Percentiles rank a stretch among this genome's conserved stretches.
Conservation (phyloP, 2,888 invertebrate species). For the Tromatobia lineatoria region DNA sequence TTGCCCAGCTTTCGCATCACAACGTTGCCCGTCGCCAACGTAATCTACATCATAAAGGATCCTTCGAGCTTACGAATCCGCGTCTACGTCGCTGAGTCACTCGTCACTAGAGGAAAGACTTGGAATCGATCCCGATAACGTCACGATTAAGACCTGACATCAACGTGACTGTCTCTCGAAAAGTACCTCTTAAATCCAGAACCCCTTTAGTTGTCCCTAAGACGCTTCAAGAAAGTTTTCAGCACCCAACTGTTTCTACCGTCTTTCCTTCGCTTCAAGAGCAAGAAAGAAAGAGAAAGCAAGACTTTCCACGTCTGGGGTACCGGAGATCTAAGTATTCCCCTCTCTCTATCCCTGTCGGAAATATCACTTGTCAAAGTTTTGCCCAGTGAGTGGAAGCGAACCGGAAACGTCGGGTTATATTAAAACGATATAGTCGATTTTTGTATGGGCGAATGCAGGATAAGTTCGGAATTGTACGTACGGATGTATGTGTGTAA, state of each 20-base stretch:
- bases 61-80: conserved; percentile 28
- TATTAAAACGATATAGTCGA: conserved; percentile 40
- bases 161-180: conserved; percentile 28
- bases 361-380: conserved; percentile 62
- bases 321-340: background rate
- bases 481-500: background rate
- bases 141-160: conserved; percentile 55
- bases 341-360: conserved; percentile 47
- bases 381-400: conserved; percentile 42
- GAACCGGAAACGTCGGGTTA: conserved; percentile 41
- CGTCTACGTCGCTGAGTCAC: conserved; percentile 9
- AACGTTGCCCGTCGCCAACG: conserved; percentile 8
- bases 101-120: conserved; percentile 24
- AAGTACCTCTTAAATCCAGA: background rate
- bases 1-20: background rate
- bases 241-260: conserved; percentile 53
- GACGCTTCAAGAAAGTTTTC: conserved; percentile 55
- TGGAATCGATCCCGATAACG: conserved; percentile 42
- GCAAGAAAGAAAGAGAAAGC: conserved; percentile 25
- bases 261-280: conserved; percentile 44
- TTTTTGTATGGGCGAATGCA: background rate
- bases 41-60: conserved; percentile 63
- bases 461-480: background rate
- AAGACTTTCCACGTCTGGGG: background rate
- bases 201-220: conserved; percentile 3